Percentiles rank a stretch among this genome's conserved stretches.
phyloP scores from a whole-genome alignment of 2,113 vertebrate species.

The Bothrops jararaca region DNA sequence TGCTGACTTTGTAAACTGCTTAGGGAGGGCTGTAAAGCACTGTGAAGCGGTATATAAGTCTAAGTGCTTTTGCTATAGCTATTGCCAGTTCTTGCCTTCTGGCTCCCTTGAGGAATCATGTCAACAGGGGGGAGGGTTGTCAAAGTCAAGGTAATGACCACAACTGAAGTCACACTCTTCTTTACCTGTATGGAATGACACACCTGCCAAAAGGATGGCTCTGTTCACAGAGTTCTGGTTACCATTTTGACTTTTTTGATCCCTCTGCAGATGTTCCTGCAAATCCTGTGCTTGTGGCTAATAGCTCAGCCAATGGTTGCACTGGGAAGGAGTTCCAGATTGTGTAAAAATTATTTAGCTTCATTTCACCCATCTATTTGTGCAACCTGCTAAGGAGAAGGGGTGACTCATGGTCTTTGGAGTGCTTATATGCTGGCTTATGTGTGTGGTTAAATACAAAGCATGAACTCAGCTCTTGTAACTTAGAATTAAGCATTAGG shows the following conservation, averaged over 20 bases:
- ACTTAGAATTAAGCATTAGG: background rate
- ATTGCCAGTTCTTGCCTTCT: background rate
- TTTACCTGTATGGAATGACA: background rate
- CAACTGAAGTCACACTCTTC: background rate
- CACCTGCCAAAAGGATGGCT: background rate
- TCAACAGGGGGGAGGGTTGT: background rate
- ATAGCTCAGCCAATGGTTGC: background rate
- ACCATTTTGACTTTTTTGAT: background rate
- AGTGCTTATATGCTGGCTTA: background rate
- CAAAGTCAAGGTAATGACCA: background rate
- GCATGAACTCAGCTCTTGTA: background rate
- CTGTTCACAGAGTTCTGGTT: background rate
- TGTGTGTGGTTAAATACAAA: background rate
- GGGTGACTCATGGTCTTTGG: background rate
- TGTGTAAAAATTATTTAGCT: background rate
- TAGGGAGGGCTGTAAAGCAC: no score
- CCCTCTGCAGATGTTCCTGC: background rate
- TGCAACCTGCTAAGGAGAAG: background rate
- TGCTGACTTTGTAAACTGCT: no score
- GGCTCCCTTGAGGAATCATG: background rate
- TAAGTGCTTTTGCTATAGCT: no score
- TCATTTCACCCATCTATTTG: background rate
- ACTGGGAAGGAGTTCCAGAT: background rate
- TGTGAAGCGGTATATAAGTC: no score
- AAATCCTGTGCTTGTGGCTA: background rate